Conservation (phyloP, 2,113 vertebrate genomes). For the Pyrgilauda ruficollis region DNA sequence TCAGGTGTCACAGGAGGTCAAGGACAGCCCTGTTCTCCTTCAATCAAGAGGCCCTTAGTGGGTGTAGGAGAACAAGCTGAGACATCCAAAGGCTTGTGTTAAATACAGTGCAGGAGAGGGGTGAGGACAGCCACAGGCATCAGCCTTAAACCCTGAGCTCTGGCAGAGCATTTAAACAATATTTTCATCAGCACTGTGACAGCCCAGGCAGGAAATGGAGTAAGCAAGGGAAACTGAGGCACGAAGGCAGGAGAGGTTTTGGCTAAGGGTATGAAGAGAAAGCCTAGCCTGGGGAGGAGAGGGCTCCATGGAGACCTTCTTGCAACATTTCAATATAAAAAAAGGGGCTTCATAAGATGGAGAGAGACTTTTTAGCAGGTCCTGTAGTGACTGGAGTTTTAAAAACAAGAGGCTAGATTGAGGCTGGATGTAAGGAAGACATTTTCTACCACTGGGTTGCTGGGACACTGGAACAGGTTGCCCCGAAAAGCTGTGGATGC, state of each 20-base stretch:
- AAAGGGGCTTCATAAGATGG: background rate
- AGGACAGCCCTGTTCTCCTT: background rate
- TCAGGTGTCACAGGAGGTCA: background rate
- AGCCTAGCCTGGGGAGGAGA: background rate
- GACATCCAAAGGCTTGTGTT: background rate
- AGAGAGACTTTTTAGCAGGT: background rate
- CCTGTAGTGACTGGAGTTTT: background rate
- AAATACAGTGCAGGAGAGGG: background rate
- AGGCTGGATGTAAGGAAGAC: background rate
- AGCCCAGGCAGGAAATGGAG: background rate
- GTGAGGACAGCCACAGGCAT: background rate
- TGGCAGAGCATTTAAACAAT: background rate
- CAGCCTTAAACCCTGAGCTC: background rate
- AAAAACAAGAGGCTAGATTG: background rate
- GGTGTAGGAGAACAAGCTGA: background rate
- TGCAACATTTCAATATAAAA: background rate
- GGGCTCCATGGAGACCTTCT: background rate
- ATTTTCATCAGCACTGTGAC: background rate
- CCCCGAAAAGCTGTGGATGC: background rate
- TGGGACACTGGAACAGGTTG: background rate
- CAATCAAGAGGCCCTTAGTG: background rate
- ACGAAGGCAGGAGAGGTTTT: rapidly evolving
- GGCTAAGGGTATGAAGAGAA: background rate
- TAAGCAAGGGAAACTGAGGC: background rate
- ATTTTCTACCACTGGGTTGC: background rate